Evolutionary conservation across 2,113 vertebrate genomes (phyloP), one percentile per base, ranked within the genome.

Genomic region (Phainopepla nitens): DNA sequence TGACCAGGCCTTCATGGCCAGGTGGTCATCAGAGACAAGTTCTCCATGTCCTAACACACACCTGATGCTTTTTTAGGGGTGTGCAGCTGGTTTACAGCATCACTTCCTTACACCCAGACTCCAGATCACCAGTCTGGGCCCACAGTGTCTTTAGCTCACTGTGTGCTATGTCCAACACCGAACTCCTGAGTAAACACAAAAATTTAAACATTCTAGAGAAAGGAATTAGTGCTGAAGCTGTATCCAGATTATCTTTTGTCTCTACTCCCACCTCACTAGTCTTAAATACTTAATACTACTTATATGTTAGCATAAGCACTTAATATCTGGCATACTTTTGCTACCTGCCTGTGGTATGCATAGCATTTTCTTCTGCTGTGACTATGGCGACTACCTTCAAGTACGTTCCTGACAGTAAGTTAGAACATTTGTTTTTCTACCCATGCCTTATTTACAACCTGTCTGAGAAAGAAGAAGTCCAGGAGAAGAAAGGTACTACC

Each of bases 401-500:
- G 31, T 62, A 51, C 10, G 33, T 33, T 82, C 39, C 53, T 94
- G 76, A 39, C 50, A 89, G 66, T 54, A 72, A 84, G 18, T 76
- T 16, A 65, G 21, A 41, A 41, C 14, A 60, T 60, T 53, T 64
- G 8, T 33, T 87, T 92, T 83, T 54, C 42, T 56, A 54, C 29
- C 19, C 25, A 47, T n/a, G 76, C n/a, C 45, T 92, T 94, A 82
- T 80, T 79, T 79, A 54, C 27, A 80, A 56, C 14, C 29, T 65
- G 39, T 27, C 54, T 58, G 60, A 87, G 50, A 84, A 82, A 68
- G 15, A 73, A 71, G 29, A 9, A 36, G 17, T 66, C n/a, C 54
- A 47, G 28, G 77, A 92, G 56, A 86, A 6, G 27, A 83, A 54
- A 66, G 16, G 19, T 81, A 96, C 93, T 96, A 99, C 99, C 99